Evolutionary conservation across 2,113 vertebrate genomes (phyloP).

Genomic region (Accipiter cooperii): DNA sequence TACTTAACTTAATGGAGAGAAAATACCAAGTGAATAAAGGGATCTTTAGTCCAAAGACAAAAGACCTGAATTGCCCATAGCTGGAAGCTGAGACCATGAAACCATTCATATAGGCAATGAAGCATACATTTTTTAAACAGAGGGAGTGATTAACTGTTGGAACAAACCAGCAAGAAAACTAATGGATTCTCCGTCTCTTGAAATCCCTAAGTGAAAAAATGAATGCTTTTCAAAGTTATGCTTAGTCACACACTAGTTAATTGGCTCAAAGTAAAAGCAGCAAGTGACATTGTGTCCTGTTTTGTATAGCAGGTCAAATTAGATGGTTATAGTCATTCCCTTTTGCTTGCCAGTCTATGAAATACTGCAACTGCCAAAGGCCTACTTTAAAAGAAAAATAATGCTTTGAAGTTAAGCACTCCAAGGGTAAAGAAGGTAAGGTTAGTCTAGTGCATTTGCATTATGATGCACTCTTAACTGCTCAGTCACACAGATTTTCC

Average conservation of each 20-base stretch:
- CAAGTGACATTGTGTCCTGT: background rate
- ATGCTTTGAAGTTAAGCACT: slow-evolving; percentile 14
- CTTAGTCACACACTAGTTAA: background rate
- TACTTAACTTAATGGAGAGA: background rate
- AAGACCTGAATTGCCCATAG: background rate
- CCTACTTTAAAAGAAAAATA: background rate
- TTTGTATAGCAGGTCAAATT: background rate
- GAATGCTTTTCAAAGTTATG: background rate
- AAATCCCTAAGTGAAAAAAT: background rate
- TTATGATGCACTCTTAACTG: background rate
- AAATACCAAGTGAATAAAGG: background rate
- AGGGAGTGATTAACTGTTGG: background rate
- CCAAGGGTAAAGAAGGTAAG: background rate
- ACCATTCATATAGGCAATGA: background rate
- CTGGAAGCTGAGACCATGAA: background rate
- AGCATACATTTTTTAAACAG: background rate
- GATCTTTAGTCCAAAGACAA: background rate
- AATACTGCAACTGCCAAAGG: background rate
- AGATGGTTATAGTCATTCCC: background rate
- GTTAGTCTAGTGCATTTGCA: background rate
- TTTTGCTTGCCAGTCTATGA: background rate
- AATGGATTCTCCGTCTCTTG: background rate
- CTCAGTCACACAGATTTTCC: background rate
- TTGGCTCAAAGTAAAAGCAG: background rate
- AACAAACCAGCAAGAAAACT: background rate